Percentiles rank a stretch among this genome's conserved stretches.
phyloP scores from a whole-genome alignment of 2,797 vertebrate genomes.

The Enteromius radiatus region DNA sequence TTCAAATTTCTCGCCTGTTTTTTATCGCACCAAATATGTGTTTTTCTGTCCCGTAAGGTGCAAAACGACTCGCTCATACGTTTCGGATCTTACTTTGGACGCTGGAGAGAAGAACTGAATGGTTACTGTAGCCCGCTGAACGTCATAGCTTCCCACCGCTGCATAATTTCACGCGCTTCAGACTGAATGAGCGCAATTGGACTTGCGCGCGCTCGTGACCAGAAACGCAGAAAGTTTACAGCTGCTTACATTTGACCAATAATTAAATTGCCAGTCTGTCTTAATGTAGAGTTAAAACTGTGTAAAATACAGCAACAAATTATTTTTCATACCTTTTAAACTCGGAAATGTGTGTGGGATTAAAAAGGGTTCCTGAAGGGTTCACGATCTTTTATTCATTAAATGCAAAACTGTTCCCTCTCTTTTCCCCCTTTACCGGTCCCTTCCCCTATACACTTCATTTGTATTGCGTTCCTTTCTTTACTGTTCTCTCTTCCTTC shows the following conservation, averaged over 20 bases:
- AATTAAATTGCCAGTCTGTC: neutral
- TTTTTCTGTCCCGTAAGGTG: neutral
- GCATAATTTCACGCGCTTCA: neutral
- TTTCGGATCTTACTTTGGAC: neutral
- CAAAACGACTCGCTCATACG: neutral
- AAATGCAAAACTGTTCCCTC: too few species aligned
- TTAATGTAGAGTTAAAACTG: neutral
- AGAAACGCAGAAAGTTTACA: neutral
- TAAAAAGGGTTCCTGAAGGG: neutral
- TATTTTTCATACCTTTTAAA: neutral
- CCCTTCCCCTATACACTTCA: neutral
- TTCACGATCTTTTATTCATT: neutral
- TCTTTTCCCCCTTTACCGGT: too few species aligned
- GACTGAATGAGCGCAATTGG: neutral
- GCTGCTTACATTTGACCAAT: neutral
- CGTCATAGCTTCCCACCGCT: neutral
- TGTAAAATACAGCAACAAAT: neutral
- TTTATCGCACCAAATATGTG: neutral
- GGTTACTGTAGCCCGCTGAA: neutral
- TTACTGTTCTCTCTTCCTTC: neutral
- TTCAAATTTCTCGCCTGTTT: neutral
- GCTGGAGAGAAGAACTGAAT: neutral
- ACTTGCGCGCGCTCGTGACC: too few species aligned
- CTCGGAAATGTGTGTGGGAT: neutral
- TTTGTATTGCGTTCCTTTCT: neutral